Evolutionary conservation across 2,113 vertebrate species (phyloP).

Genomic region (Erpornis zantholeuca): DNA sequence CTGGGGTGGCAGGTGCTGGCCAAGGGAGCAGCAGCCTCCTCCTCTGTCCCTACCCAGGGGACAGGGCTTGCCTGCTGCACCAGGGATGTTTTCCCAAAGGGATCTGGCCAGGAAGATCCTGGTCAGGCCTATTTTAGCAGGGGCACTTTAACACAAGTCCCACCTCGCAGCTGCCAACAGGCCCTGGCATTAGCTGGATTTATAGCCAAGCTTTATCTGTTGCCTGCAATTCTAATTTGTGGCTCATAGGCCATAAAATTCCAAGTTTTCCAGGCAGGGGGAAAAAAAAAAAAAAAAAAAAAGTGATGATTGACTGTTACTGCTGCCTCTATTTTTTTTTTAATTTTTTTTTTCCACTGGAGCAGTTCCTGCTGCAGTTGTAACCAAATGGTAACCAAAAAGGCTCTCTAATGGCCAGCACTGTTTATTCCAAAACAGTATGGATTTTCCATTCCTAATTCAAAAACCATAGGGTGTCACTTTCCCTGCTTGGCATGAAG

Average conservation of each 20-base stretch:
- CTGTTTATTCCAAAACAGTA: slow-evolving; percentile 23
- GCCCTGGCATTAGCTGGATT: not conserved
- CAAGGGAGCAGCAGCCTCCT: not conserved
- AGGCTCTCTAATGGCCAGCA: not conserved
- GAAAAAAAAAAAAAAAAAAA: not conserved
- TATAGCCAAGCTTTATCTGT: slow-evolving; percentile 23
- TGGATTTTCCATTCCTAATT: slow-evolving; percentile 44
- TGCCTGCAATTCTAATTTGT: slow-evolving; percentile 60
- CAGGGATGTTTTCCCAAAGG: not conserved
- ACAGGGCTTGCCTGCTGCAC: not conserved
- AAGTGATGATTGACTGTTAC: slow-evolving; percentile 50
- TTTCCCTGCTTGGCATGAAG: not conserved
- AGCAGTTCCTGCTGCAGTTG: slow-evolving; percentile 30
- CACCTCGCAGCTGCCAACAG: not conserved
- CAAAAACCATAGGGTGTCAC: slow-evolving; percentile 10
- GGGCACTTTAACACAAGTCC: not conserved
- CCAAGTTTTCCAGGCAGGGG: not conserved
- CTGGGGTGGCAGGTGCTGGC: not conserved
- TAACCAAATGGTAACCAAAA: slow-evolving; percentile 31
- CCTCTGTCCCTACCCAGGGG: not conserved
- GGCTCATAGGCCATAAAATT: slow-evolving; percentile 27
- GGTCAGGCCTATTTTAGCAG: not conserved
- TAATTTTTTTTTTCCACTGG: not conserved
- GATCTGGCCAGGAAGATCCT: not conserved
- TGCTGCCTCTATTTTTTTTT: not conserved